Conservation (phyloP, 2,888 invertebrate species). For the Cheilosia pagana region DNA sequence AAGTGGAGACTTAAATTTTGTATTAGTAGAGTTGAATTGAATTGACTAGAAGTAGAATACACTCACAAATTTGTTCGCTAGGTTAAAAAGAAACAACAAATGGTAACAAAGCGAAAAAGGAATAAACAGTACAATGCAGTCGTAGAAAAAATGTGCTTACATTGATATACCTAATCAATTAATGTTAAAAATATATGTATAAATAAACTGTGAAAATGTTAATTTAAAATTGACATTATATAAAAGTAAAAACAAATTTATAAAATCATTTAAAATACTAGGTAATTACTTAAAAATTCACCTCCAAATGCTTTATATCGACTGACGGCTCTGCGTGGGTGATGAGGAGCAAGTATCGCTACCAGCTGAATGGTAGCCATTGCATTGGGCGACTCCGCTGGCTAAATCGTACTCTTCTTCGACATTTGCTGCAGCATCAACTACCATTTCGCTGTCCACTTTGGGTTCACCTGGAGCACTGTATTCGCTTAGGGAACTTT, state of each 20-base stretch:
- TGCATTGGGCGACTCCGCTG: slow-evolving; percentile 48
- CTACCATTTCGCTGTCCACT: slow-evolving; percentile 39
- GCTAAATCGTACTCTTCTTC: slow-evolving; percentile 47
- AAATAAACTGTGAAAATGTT: slow-evolving; percentile 27
- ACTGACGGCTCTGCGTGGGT: slow-evolving; percentile 19
- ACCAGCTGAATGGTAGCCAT: slow-evolving; percentile 61
- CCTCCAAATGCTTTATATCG: slow-evolving; percentile 58
- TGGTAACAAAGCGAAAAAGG: not conserved
- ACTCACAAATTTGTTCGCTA: not conserved
- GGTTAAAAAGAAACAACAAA: not conserved
- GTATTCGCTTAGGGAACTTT: slow-evolving; percentile 77
- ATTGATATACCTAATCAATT: slow-evolving; percentile 27
- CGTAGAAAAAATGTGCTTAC: slow-evolving; percentile 4
- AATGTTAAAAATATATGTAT: slow-evolving; percentile 41
- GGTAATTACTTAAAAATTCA: slow-evolving; percentile 58
- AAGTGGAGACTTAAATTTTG: too few relatives aligned
- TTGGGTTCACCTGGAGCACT: slow-evolving; percentile 63
- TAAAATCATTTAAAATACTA: slow-evolving; percentile 56
- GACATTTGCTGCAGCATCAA: slow-evolving; percentile 42
- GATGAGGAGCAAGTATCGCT: slow-evolving; percentile 57
- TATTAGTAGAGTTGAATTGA: not conserved
- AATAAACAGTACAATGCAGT: slow-evolving; percentile 9
- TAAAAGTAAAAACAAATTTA: slow-evolving; percentile 27
- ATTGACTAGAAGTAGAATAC: too few relatives aligned
- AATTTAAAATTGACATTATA: slow-evolving; percentile 33